A percentile compares a stretch with the other conserved stretches of the same genome.
Evolutionary conservation across 2,888 invertebrate species (phyloP).

Genomic region (Drosophila neonasuta): DNA sequence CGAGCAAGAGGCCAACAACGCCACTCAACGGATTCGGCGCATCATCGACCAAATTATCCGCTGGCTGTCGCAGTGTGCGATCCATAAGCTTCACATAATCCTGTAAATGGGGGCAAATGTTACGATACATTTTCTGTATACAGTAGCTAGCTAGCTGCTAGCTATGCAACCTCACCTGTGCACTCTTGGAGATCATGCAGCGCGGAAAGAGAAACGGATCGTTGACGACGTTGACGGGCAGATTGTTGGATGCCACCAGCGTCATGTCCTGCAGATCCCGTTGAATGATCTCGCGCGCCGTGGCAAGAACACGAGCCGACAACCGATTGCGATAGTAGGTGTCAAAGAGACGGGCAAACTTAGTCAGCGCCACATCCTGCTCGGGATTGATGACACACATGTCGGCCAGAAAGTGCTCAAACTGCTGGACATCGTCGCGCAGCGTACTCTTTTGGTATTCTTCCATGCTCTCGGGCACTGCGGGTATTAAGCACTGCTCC

Average conservation of each 20-base stretch:
- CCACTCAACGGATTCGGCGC: slow-evolving; percentile 60
- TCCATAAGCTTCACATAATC: slow-evolving; percentile 80
- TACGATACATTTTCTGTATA: too few species aligned
- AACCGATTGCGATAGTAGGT: slow-evolving; percentile 89
- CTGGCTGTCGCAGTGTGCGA: slow-evolving; percentile 75
- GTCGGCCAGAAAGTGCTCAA: slow-evolving; percentile 86
- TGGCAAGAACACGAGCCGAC: slow-evolving; percentile 87
- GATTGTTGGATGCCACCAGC: slow-evolving; percentile 83
- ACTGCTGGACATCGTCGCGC: slow-evolving; percentile 85
- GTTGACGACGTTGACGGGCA: slow-evolving; percentile 61
- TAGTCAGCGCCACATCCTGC: slow-evolving; percentile 84
- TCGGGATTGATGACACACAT: slow-evolving; percentile 84
- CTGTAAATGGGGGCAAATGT: slow-evolving; percentile 37
- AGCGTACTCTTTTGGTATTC: slow-evolving; percentile 87
- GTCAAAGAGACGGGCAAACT: slow-evolving; percentile 89
- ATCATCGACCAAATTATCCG: slow-evolving; percentile 39
- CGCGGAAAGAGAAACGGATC: slow-evolving; percentile 80
- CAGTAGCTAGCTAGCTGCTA: too few species aligned
- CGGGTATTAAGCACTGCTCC: slow-evolving; percentile 88
- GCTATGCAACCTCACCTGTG: slow-evolving; percentile 77
- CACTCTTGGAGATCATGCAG: slow-evolving; percentile 82
- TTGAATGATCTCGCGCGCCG: slow-evolving; percentile 88
- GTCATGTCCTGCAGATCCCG: slow-evolving; percentile 91
- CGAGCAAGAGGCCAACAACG: slow-evolving; percentile 84
- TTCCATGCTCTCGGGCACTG: slow-evolving; percentile 89